Evolutionary conservation across 2,113 vertebrate species (phyloP).

Genomic region (Struthidea cinerea): DNA sequence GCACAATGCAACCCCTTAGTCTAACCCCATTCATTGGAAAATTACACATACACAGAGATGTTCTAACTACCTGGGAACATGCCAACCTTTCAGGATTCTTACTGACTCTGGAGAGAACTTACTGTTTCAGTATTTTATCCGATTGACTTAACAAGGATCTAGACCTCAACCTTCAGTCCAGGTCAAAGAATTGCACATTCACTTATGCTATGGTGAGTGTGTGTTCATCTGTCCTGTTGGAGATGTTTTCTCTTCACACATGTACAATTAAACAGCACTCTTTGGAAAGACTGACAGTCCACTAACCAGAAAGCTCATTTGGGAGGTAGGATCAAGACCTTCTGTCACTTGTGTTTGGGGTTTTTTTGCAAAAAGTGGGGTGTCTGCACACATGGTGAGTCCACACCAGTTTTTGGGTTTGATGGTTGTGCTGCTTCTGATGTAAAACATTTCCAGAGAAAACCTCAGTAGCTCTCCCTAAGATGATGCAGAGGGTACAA

Average conservation of each 20-base stretch:
- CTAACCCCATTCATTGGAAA: not conserved
- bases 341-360: not conserved
- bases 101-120: not conserved
- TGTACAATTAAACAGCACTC: not conserved
- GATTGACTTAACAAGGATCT: not conserved
- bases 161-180: not conserved
- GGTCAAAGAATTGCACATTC: not conserved
- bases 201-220: not conserved
- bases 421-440: not conserved
- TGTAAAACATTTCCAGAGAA: not conserved
- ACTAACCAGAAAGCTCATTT: not conserved
- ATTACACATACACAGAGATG: no score
- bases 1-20: not conserved
- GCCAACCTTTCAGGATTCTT: not conserved
- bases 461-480: not conserved
- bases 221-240: not conserved
- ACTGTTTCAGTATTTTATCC: not conserved
- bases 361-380: rapidly evolving
- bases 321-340: not conserved
- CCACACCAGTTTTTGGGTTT: not conserved
- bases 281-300: not conserved
- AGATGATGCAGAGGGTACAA: not conserved
- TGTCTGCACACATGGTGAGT: not conserved
- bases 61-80: not conserved
- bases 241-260: not conserved